Conservation (phyloP, 2,888 invertebrate genomes). For the Trachelus troglodyta region DNA sequence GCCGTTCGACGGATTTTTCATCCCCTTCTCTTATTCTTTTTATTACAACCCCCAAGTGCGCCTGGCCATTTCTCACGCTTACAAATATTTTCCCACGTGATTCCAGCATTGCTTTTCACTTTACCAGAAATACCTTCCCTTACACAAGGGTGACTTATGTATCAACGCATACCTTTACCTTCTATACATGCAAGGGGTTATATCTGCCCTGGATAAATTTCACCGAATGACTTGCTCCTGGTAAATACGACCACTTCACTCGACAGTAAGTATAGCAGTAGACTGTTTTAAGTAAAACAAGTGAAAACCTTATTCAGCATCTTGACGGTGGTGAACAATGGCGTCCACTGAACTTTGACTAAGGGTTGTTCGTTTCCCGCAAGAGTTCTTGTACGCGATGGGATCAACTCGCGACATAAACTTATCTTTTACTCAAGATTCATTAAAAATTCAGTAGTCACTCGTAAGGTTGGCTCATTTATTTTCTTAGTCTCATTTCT, state of each 20-base stretch:
- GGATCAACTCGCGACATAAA: too few relatives aligned
- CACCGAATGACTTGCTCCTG: slow-evolving; percentile 15
- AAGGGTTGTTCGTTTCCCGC: slow-evolving; percentile 2
- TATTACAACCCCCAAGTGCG: background rate
- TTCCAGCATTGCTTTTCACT: too few relatives aligned
- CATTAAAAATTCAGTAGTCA: slow-evolving; percentile 20
- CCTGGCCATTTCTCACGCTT: too few relatives aligned
- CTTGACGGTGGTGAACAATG: slow-evolving; percentile 16
- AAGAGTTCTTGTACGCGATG: too few relatives aligned
- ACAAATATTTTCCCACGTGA: too few relatives aligned
- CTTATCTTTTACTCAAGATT: background rate
- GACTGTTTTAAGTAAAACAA: slow-evolving; percentile 14
- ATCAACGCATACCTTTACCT: too few relatives aligned
- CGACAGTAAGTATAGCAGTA: background rate
- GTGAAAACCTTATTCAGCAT: slow-evolving; percentile 18
- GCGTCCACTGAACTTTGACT: slow-evolving; percentile 13
- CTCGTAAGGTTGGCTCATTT: slow-evolving; percentile 13
- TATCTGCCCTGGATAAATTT: background rate
- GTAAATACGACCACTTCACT: background rate
- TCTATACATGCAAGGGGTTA: too few relatives aligned
- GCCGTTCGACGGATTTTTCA: slow-evolving; percentile 29
- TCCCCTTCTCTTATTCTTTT: background rate
- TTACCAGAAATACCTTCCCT: too few relatives aligned
- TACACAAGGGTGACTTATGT: too few relatives aligned
- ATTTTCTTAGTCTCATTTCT: slow-evolving; percentile 29